These are phyloP conservation scores for Corythaeola cristata DNA, from an alignment of 2,113 vertebrate genomes.

Conservation along the genomic window DNA sequence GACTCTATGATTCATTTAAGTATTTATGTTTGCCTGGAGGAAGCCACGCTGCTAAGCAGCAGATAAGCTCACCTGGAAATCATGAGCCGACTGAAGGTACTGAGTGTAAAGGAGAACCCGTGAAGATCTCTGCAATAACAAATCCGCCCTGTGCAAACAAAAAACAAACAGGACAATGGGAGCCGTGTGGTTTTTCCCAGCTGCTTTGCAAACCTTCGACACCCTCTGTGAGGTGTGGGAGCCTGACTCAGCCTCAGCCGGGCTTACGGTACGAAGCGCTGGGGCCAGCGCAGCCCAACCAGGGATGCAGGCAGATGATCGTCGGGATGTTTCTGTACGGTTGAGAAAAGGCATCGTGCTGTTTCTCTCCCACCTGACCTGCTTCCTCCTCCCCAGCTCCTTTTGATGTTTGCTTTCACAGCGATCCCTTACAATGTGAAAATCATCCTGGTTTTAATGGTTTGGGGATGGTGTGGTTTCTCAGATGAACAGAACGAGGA, in stretches of 20 bases:
- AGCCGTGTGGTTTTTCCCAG: not conserved
- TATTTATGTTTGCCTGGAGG: not conserved
- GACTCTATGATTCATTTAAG: not conserved
- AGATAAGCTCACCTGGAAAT: not conserved
- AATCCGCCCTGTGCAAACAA: not conserved
- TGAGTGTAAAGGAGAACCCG: not conserved
- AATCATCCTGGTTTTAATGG: conserved; percentile 23
- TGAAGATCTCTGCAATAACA: not conserved
- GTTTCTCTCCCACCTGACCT: conserved; percentile 38
- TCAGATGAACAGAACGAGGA: conserved; percentile 14
- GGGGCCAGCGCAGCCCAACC: not conserved
- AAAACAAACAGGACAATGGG: accelerated
- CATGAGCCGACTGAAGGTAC: not conserved
- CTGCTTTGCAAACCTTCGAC: not conserved
- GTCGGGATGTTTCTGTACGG: not conserved
- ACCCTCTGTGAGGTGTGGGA: not conserved
- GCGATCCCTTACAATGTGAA: conserved; percentile 16
- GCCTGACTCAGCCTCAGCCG: not conserved
- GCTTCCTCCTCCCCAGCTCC: not conserved
- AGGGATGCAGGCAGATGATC: not conserved
- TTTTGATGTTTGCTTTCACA: conserved; percentile 53
- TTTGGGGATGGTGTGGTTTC: conserved; percentile 37
- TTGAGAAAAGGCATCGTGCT: not conserved
- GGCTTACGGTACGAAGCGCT: not conserved
- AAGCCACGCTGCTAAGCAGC: not conserved